phyloP scores from a whole-genome alignment of 2,113 vertebrate species.

The Gopherus evgoodei region DNA sequence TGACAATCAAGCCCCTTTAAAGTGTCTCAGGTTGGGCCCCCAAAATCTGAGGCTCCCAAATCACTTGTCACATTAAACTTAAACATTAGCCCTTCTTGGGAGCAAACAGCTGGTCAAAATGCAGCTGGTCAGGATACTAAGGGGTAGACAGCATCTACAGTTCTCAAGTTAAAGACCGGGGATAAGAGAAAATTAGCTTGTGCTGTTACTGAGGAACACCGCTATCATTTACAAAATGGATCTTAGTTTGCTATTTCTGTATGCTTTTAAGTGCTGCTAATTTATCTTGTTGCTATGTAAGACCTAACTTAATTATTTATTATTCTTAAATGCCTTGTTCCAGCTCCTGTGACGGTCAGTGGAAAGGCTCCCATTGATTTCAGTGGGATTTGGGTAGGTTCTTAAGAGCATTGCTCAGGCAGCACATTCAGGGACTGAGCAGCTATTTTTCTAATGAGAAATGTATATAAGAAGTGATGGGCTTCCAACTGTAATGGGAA shows the following conservation, averaged over 20 bases:
- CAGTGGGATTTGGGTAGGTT: background rate
- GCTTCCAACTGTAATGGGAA: conserved; percentile 53
- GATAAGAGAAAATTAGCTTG: conserved; percentile 43
- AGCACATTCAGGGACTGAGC: background rate
- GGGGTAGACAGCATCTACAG: conserved; percentile 21
- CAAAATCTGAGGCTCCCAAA: conserved; percentile 28
- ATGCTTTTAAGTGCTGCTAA: conserved; percentile 45
- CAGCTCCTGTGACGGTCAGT: conserved; percentile 44
- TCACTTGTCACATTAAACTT: conserved; percentile 46
- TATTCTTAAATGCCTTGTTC: conserved; percentile 29
- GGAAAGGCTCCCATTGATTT: conserved; percentile 50
- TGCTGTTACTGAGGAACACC: conserved; percentile 36
- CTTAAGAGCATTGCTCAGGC: background rate
- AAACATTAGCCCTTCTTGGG: conserved; percentile 24
- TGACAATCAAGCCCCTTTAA: conserved; percentile 24
- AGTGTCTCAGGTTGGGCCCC: background rate
- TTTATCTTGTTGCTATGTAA: conserved; percentile 30
- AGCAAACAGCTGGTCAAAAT: conserved; percentile 38
- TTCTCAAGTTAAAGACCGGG: conserved; percentile 27
- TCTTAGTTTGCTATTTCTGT: conserved; percentile 31
- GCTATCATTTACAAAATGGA: conserved; percentile 25
- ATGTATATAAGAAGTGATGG: background rate
- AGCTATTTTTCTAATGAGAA: background rate
- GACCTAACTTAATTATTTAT: conserved; percentile 65
- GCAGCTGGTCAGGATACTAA: background rate